Conservation (phyloP, 2,113 vertebrate species). For the Platycercus adscitus region DNA sequence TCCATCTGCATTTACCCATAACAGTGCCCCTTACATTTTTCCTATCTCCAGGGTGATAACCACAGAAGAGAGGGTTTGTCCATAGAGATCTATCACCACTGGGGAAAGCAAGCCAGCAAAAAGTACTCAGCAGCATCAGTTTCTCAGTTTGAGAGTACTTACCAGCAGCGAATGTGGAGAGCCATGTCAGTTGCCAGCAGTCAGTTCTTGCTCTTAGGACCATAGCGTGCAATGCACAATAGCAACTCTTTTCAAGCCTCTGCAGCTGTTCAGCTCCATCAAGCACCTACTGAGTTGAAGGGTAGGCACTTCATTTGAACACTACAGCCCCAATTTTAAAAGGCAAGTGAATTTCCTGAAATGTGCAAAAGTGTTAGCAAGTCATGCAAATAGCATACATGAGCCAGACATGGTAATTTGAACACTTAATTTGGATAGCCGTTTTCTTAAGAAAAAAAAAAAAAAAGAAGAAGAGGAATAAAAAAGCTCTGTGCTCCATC, state of each 20-base stretch:
- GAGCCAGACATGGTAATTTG: constrained; percentile 10
- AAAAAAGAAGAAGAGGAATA: neutral
- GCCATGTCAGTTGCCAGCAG: constrained; percentile 13
- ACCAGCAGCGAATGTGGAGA: constrained; percentile 7
- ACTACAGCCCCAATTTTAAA: constrained; percentile 22
- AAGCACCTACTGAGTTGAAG: constrained; percentile 71
- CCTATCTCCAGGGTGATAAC: neutral
- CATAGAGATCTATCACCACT: neutral
- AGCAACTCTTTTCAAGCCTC: constrained; percentile 57
- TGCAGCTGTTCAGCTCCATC: constrained; percentile 67
- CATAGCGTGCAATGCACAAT: constrained; percentile 44
- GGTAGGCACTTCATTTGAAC: constrained; percentile 44
- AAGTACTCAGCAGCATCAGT: neutral
- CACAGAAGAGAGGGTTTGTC: neutral
- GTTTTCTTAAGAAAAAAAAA: neutral
- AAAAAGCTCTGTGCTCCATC: neutral
- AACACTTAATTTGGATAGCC: neutral
- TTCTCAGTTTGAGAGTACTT: constrained; percentile 6
- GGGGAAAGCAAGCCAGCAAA: neutral
- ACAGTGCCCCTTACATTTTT: neutral
- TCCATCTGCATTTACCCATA: neutral
- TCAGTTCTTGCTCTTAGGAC: constrained; percentile 48
- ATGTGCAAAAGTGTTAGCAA: constrained; percentile 33
- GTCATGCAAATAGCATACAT: constrained; percentile 15
- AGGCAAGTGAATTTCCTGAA: constrained; percentile 62